A percentile compares a stretch with the other conserved stretches of the same genome.
phyloP scores from a whole-genome alignment of 2,797 vertebrate genomes.

The Tangara arthus region DNA sequence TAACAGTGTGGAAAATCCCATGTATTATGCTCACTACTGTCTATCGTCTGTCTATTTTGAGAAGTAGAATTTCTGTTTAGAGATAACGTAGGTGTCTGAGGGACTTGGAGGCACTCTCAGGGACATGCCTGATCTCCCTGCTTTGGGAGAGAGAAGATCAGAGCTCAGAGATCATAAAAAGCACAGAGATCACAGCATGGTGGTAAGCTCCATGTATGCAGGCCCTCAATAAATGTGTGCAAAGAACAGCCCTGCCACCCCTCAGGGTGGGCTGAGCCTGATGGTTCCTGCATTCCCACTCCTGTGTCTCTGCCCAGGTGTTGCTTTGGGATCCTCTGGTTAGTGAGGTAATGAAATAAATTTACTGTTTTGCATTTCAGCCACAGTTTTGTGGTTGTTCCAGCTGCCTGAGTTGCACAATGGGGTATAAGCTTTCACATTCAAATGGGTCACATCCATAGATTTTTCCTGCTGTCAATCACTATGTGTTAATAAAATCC shows the following conservation, averaged over 20 bases:
- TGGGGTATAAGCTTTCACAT: neutral
- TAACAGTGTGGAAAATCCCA: neutral
- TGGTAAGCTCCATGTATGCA: rapidly evolving
- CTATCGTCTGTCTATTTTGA: neutral
- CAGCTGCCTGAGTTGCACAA: neutral
- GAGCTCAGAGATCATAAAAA: neutral
- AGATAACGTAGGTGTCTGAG: rapidly evolving
- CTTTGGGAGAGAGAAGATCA: neutral
- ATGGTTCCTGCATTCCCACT: rapidly evolving
- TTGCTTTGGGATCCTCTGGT: rapidly evolving
- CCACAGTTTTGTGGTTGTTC: neutral
- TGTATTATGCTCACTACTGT: too few relatives aligned
- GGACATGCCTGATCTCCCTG: neutral
- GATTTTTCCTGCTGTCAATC: neutral
- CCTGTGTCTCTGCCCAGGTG: neutral
- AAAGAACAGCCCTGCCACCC: neutral
- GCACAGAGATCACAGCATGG: neutral
- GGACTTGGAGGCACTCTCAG: neutral
- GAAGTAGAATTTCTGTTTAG: neutral
- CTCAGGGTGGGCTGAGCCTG: neutral
- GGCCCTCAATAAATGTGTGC: neutral
- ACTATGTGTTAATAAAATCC: neutral
- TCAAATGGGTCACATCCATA: neutral
- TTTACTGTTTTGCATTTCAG: neutral
- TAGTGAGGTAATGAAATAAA: rapidly evolving